Conservation (phyloP, 1,140 invertebrate species). For the Aphis gossypii region DNA sequence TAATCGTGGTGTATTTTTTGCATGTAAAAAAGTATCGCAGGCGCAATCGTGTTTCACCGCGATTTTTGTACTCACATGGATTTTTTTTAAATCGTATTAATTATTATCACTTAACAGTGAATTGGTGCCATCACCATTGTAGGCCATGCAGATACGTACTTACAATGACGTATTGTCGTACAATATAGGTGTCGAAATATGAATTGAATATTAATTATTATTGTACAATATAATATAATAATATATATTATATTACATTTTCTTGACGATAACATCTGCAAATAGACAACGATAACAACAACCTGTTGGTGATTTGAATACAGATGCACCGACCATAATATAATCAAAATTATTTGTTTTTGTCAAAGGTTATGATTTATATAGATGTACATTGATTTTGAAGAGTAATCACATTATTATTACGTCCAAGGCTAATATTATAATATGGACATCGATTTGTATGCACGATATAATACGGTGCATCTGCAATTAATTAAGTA, state of each 20-base stretch:
- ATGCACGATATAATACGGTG: background rate
- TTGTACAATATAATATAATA: background rate
- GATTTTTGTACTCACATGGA: background rate
- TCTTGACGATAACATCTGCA: background rate
- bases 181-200: background rate
- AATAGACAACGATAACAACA: background rate
- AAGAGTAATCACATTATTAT: background rate
- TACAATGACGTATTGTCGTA: background rate
- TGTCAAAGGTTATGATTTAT: background rate
- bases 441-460: background rate
- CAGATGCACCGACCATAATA: background rate
- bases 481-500: background rate
- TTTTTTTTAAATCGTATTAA: background rate
- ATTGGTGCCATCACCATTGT: background rate
- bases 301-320: conserved; percentile 10
- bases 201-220: conserved; percentile 37
- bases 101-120: background rate
- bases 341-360: background rate
- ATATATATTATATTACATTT: background rate
- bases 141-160: background rate
- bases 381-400: background rate
- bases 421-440: background rate
- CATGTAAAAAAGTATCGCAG: too few relatives aligned
- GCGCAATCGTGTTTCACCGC: too few relatives aligned
- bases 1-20: too few relatives aligned